These are phyloP conservation scores for Nasonovia ribisnigri DNA, from an alignment of 2,888 invertebrate genomes.

Conservation along the genomic window DNA sequence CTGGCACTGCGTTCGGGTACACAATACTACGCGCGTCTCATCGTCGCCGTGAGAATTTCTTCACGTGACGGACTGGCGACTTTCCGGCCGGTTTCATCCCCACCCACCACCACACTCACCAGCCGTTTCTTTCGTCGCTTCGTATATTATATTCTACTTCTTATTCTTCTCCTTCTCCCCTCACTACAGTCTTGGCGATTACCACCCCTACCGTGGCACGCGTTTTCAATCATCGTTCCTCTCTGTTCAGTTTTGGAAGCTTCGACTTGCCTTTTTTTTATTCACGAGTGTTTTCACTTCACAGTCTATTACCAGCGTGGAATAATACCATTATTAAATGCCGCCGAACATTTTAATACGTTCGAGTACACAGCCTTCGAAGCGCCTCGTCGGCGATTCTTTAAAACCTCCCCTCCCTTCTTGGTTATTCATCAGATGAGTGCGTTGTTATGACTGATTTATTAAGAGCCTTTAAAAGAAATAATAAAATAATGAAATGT, in stretches of 20 bases:
- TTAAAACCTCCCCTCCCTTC: neutral
- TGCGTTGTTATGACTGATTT: constrained; percentile 12
- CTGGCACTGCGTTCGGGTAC: neutral
- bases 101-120: neutral
- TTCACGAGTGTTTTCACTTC: constrained; percentile 21
- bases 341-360: neutral
- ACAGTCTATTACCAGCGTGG: constrained; percentile 14
- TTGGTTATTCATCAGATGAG: neutral
- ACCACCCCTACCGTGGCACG: neutral
- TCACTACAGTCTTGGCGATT: constrained; percentile 23
- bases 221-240: neutral
- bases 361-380: neutral
- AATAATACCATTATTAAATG: constrained; percentile 17
- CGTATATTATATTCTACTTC: neutral
- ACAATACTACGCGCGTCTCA: neutral
- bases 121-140: neutral
- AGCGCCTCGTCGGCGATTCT: neutral
- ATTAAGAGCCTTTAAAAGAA: neutral
- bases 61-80: constrained; percentile 61
- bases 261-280: neutral
- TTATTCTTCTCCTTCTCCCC: neutral
- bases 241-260: constrained; percentile 11
- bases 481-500: neutral
- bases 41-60: constrained; percentile 54
- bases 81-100: constrained; percentile 61